A percentile compares a stretch with the other conserved stretches of the same genome.
Conservation (phyloP, 2,797 vertebrate species). For the Acrossocheilus wenchowensis region DNA sequence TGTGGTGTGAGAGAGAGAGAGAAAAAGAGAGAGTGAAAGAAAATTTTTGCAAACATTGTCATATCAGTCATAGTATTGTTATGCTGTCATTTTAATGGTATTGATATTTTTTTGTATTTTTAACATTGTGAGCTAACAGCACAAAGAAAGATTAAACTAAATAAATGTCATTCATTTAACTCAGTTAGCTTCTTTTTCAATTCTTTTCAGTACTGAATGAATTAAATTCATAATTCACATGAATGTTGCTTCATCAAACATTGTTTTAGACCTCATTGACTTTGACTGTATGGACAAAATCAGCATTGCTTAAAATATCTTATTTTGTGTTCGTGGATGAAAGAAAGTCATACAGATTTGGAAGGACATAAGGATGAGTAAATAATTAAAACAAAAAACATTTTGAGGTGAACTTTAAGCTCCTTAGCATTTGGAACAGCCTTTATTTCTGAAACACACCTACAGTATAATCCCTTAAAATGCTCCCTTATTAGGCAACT, state of each 20-base stretch:
- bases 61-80: neutral
- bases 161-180: neutral
- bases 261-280: neutral
- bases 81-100: neutral
- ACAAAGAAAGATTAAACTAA: neutral
- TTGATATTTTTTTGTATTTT: neutral
- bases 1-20: neutral
- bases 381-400: neutral
- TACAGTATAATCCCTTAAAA: neutral
- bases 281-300: neutral
- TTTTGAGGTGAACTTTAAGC: neutral
- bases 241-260: neutral
- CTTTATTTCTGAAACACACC: neutral
- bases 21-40: neutral
- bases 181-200: neutral
- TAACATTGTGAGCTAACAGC: neutral
- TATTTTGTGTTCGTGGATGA: neutral
- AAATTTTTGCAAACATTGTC: neutral
- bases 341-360: neutral
- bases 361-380: neutral
- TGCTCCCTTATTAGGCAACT: slow-evolving; percentile 2
- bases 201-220: neutral
- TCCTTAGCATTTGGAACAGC: neutral
- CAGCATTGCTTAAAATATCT: neutral
- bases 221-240: neutral